Conservation (phyloP, 2,888 invertebrate genomes). For the Agriopis marginaria region DNA sequence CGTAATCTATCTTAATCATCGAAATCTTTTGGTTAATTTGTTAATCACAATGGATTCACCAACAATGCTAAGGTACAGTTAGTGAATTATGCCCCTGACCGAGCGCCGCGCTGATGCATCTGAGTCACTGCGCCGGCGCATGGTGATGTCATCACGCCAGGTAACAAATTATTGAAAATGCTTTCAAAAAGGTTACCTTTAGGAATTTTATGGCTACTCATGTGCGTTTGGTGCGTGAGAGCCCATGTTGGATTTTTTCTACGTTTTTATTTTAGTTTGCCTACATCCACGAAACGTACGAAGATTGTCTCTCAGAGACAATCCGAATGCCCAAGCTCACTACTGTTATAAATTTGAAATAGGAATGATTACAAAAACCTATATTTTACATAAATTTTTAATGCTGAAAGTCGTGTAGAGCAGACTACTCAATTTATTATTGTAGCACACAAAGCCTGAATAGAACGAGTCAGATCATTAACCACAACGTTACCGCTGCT, state of each 20-base stretch:
- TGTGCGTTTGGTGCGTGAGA: neutral
- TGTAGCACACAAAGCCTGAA: slow-evolving; percentile 2
- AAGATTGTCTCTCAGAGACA: too few relatives aligned
- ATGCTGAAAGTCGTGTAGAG: neutral
- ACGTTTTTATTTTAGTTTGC: neutral
- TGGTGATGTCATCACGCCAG: slow-evolving; percentile 60
- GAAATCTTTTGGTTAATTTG: slow-evolving; percentile 18
- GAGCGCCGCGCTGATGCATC: slow-evolving; percentile 34
- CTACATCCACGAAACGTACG: neutral
- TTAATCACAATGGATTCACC: slow-evolving; percentile 39
- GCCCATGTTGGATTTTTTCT: neutral
- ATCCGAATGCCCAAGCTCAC: too few relatives aligned
- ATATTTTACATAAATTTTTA: neutral
- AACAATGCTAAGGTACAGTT: slow-evolving; percentile 19
- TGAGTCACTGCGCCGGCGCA: slow-evolving; percentile 62
- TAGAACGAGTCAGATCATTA: neutral
- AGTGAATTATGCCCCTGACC: slow-evolving; percentile 37
- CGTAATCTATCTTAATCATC: neutral
- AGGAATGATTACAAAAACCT: neutral
- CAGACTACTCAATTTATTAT: slow-evolving; percentile 3
- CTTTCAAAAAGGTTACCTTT: slow-evolving; percentile 6
- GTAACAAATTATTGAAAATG: slow-evolving; percentile 40
- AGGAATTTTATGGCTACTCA: neutral
- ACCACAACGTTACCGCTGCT: slow-evolving; percentile 24
- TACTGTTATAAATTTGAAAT: too few relatives aligned